A percentile compares a stretch with the other conserved stretches of the same genome.
Conservation (phyloP, 2,113 vertebrate species). For the Montifringilla adamsi region DNA sequence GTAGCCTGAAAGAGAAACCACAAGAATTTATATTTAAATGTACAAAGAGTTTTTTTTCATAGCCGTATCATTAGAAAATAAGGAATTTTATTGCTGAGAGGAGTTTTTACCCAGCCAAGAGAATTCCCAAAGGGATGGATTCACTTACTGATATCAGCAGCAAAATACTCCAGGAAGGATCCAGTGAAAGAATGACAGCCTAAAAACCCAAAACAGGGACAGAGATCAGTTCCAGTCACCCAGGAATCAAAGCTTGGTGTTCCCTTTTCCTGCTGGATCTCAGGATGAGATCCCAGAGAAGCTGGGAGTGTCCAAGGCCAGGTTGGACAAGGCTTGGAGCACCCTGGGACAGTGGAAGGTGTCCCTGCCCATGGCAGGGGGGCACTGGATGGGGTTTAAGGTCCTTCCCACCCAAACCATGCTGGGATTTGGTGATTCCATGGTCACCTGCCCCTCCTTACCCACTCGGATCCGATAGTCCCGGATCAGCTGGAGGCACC, state of each 20-base stretch:
- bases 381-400: rapidly evolving
- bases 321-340: rapidly evolving
- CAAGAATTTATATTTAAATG: rapidly evolving
- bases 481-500: constrained; percentile 82
- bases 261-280: rapidly evolving
- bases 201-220: constrained; percentile 7
- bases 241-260: neutral
- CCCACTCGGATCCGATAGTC: constrained; percentile 88
- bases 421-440: neutral
- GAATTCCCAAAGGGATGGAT: rapidly evolving
- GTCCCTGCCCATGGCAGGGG: neutral
- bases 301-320: neutral
- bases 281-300: neutral
- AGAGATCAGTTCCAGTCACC: neutral
- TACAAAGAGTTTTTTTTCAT: rapidly evolving
- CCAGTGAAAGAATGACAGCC: constrained; percentile 88
- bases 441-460: neutral
- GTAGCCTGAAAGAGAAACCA: constrained; percentile 72
- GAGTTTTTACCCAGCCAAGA: neutral
- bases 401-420: neutral
- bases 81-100: neutral
- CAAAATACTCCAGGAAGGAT: constrained; percentile 88
- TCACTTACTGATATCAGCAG: constrained; percentile 90
- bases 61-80: rapidly evolving
- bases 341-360: rapidly evolving